Evolutionary conservation across 1,140 invertebrate genomes (phyloP).

Genomic region (Coptotermes formosanus): DNA sequence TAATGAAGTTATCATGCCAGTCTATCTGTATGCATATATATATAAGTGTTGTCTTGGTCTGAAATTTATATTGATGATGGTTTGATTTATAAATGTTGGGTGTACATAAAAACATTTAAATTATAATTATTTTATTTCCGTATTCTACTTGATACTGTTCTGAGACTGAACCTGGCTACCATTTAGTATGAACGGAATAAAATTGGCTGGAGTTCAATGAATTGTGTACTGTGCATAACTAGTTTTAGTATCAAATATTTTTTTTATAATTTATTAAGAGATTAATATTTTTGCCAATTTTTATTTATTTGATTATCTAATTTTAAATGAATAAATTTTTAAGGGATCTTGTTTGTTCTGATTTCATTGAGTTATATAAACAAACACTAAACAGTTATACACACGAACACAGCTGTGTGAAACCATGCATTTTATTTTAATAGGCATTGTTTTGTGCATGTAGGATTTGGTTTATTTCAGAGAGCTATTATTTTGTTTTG

Average conservation of each 20-base stretch:
- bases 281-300: constrained; percentile 18
- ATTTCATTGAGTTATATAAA: not conserved
- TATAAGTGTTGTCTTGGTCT: not conserved
- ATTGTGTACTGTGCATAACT: not conserved
- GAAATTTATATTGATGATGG: not conserved
- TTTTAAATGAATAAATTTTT: constrained; percentile 6
- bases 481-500: not conserved
- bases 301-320: constrained; percentile 17
- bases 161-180: not conserved
- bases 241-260: not conserved
- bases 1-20: not conserved
- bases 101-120: not conserved
- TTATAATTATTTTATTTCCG: not conserved
- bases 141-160: not conserved
- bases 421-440: not conserved
- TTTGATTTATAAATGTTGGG: constrained; percentile 4
- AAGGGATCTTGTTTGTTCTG: not conserved
- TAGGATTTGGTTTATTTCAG: constrained; percentile 12
- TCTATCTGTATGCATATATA: not conserved
- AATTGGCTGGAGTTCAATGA: not conserved
- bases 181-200: not conserved
- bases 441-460: not conserved
- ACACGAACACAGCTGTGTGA: not conserved
- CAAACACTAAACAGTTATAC: not conserved
- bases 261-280: constrained; percentile 20